Percentiles rank a stretch among this genome's conserved stretches.
These are phyloP conservation scores for Bolborhynchus lineola DNA, from an alignment of 2,113 vertebrate genomes.

Conservation along the genomic window DNA sequence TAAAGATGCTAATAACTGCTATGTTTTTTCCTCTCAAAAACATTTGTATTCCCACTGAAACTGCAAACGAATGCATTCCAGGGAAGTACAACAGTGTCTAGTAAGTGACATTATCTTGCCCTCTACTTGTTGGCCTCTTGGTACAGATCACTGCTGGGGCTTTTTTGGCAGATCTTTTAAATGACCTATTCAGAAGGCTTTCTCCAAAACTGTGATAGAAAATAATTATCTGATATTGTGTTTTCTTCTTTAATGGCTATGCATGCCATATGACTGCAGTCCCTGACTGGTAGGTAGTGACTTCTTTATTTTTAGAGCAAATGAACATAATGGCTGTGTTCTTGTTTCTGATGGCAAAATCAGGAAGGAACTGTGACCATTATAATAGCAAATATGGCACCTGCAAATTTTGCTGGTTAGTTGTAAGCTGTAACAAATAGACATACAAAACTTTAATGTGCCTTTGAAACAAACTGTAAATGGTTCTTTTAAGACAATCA, in stretches of 20 bases:
- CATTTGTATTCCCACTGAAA: not conserved
- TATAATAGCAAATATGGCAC: not conserved
- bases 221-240: not conserved
- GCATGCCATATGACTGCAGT: not conserved
- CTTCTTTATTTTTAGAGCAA: not conserved
- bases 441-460: not conserved
- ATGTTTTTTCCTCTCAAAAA: not conserved
- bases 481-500: not conserved
- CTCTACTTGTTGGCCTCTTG: not conserved
- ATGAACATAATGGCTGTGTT: fast-evolving
- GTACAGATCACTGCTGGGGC: not conserved
- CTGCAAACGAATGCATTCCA: not conserved
- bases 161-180: not conserved
- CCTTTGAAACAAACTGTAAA: not conserved
- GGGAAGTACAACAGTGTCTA: not conserved
- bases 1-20: not conserved
- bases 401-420: not conserved
- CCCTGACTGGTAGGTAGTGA: not conserved
- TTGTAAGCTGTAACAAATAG: not conserved
- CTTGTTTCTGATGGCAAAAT: not conserved
- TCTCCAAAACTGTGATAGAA: not conserved
- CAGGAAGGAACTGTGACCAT: not conserved
- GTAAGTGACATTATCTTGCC: not conserved
- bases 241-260: not conserved
- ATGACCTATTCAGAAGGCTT: not conserved